phyloP scores from a whole-genome alignment of 2,113 vertebrate species.

The Petrocephalus zakoni region DNA sequence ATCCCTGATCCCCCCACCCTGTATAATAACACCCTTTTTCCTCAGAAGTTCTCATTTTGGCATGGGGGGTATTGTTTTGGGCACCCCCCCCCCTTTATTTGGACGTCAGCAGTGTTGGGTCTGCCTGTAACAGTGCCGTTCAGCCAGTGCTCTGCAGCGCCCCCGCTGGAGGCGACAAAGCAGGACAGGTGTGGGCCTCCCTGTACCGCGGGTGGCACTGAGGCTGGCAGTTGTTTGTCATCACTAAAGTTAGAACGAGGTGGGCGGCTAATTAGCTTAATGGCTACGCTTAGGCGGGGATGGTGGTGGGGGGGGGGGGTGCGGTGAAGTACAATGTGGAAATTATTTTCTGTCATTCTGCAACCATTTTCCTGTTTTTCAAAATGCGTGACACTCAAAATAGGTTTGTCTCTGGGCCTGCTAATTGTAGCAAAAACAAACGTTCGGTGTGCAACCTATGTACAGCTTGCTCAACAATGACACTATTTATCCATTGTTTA shows the following conservation, averaged over 20 bases:
- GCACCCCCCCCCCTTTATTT: too few relatives aligned
- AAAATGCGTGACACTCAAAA: conserved; percentile 61
- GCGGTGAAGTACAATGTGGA: conserved; percentile 51
- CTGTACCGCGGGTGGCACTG: neutral
- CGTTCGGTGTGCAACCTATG: neutral
- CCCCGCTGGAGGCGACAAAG: neutral
- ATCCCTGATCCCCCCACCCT: neutral
- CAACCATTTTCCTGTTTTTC: conserved; percentile 65
- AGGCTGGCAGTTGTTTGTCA: conserved; percentile 20
- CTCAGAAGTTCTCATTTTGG: neutral
- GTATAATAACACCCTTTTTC: neutral
- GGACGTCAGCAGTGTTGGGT: neutral
- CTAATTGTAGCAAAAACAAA: conserved; percentile 40
- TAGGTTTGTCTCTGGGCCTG: conserved; percentile 55
- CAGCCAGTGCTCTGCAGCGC: neutral
- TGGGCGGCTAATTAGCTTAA: conserved; percentile 41
- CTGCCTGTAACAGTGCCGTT: neutral
- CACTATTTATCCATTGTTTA: neutral
- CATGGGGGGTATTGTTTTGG: neutral
- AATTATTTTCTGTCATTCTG: conserved; percentile 56
- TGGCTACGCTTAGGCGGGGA: conserved; percentile 42
- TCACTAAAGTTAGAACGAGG: conserved; percentile 41
- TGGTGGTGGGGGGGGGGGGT: conserved; percentile 36
- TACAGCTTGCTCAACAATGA: conserved; percentile 15
- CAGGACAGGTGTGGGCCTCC: neutral